These are phyloP conservation scores for Polypedilum vanderplanki DNA, from an alignment of 1,140 invertebrate genomes.

Conservation along the genomic window DNA sequence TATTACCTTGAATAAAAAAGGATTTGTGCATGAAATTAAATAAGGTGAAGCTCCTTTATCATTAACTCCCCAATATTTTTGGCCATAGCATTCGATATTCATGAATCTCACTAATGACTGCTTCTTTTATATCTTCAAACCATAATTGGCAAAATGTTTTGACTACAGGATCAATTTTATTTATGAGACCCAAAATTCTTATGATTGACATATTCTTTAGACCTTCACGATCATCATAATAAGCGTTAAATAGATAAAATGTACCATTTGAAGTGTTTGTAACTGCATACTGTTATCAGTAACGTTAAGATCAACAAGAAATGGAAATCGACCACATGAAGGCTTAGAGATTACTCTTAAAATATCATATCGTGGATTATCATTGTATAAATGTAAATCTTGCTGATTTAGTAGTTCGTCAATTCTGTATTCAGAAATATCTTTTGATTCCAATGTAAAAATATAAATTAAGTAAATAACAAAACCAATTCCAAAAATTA, in stretches of 20 bases:
- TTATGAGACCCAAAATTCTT: not conserved
- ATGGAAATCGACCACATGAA: no score
- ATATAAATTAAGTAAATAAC: no score
- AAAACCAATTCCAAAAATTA: no score
- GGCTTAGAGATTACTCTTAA: no score
- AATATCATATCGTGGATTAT: no score
- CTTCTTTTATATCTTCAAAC: not conserved
- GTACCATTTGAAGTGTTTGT: conserved; percentile 14
- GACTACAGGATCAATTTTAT: not conserved
- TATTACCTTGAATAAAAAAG: no score
- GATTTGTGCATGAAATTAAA: conserved; percentile 9
- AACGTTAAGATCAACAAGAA: not conserved
- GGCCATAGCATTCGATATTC: not conserved
- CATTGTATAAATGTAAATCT: no score
- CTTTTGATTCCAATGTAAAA: no score
- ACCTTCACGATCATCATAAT: no score
- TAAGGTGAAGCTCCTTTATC: not conserved
- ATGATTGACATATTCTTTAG: not conserved
- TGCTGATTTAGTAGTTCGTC: no score
- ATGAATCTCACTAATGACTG: not conserved
- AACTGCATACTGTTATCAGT: not conserved
- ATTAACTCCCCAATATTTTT: not conserved
- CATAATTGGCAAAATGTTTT: conserved; percentile 2
- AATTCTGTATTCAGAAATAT: no score
- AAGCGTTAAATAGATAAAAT: not conserved